Base-by-base conservation (phyloP, 2,888 invertebrate species). In the Ectemnius lituratus region DNA sequence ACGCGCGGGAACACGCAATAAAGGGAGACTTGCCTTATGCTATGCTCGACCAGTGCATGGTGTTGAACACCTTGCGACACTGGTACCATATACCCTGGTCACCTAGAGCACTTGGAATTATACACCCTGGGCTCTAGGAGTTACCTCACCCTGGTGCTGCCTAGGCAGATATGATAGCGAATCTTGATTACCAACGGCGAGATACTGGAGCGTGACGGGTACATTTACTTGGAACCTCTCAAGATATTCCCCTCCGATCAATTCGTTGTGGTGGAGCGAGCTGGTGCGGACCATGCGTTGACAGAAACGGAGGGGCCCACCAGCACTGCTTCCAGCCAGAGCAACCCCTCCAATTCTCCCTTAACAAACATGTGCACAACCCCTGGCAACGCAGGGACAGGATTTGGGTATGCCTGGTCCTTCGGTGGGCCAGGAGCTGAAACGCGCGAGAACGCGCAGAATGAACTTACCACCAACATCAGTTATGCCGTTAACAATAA, bases 161-260 rank as follows among this genome's bases (percentile, higher is more conserved):
- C 52, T 1, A 27, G 16, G 62, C 79, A 84, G 86, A 86, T 87
- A 90, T 88, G 89, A 86, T 85, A 84, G 70, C 79, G 72, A 81
- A 79, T 74, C 80, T 81, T 79, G 75, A 82, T 79, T 70, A 69
- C 66, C 72, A 84, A 78, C 71, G 79, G 85, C 82, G 81, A 83
- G 88, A 90, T 87, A 89, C 89, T 88, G 90, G 90, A 90, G 90
- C 87, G 90, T 89, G 88, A 91, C 90, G 89, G 86, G 87, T 88
- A 86, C 84, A 86, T 86, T 81, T 84, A 88, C 75, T 85, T 90
- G 87, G 89, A 90, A 85, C 89, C 90, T 73, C 86, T 89, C 85
- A 90, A 90, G 86, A 90, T 90, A 87, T 90, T 90, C 83, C 90
- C 90, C 83, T 86, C 88, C 79, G 90, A 90, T 84, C 89, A 89